phyloP scores from a whole-genome alignment of 2,113 vertebrate genomes.

The Heterochromis multidens region DNA sequence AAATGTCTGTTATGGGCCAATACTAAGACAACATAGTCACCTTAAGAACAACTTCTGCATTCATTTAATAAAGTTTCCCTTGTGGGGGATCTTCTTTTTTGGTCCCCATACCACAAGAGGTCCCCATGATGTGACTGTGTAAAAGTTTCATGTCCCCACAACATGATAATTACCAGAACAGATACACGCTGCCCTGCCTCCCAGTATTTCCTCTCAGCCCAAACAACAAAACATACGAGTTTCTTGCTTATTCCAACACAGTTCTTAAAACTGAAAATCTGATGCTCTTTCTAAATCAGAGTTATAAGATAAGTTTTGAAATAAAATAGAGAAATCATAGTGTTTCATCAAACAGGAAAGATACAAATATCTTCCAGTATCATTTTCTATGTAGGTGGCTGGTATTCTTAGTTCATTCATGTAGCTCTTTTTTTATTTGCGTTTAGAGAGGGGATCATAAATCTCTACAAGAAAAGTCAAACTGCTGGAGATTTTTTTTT shows the following conservation, averaged over 20 bases:
- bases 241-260: neutral
- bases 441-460: conserved; percentile 65
- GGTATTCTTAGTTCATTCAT: conserved; percentile 58
- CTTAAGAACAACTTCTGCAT: neutral
- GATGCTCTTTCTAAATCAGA: neutral
- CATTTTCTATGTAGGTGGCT: conserved; percentile 76
- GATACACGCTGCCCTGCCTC: neutral
- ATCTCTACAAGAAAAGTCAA: conserved; percentile 64
- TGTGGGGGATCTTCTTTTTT: neutral
- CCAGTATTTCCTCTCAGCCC: neutral
- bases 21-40: neutral
- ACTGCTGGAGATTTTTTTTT: conserved; percentile 48
- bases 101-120: neutral
- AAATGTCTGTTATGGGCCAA: neutral
- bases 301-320: neutral
- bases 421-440: conserved; percentile 49
- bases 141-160: neutral
- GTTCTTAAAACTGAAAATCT: neutral
- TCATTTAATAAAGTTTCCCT: neutral
- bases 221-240: conserved; percentile 1
- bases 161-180: neutral
- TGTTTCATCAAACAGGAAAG: conserved; percentile 24
- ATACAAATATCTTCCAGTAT: conserved; percentile 50
- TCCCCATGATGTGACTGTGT: fast-evolving
- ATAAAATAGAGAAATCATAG: neutral